Base-by-base conservation (phyloP, 2,888 invertebrate genomes). In the Linhomoeus sp. region DNA sequence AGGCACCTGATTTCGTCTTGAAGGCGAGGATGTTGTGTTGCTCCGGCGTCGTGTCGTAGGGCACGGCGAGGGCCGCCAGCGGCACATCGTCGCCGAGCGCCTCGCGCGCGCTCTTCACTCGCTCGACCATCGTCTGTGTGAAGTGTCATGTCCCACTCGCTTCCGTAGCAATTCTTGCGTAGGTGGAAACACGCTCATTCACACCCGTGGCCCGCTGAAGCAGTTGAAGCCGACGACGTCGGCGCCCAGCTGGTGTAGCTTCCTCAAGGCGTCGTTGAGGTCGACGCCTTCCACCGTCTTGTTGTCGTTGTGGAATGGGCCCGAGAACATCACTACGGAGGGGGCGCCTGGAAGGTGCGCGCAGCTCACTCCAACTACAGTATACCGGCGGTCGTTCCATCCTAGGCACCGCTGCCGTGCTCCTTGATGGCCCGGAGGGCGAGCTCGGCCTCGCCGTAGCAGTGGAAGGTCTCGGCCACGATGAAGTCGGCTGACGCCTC, bases 191-290 rank as follows among this genome's bases (percentile, higher is more conserved):
- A 33, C 33, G 9, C 33, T 14, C 33, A 14, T 15, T 14, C 33
- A 14, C 19, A 40, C 40, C 40, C 23, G 20, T 19, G 63, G 64
- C 19, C 64, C 64, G 29, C 58, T 41, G 24, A 52, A 54, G 54
- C 62, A 64, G 49, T 64, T 64, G 2, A 64, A 45, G 0, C 63
- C 63, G 1, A 63, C 62, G 14, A 63, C 64, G 29, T 54, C 60
- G 2, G 63, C 63, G 1, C 63, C 64, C 22, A 53, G 55, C 19
- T 60, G 56, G 49, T 63, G 57, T 39, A 64, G 51, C 23, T 25
- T 20, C 23, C 36, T 20, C 35, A 25, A 46, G n/a, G 46, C 46
- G 3, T 19, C 23, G 12, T 22, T 40, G 40, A 40, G 23, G 23
- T 9, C 3, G 23, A 40, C 40, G 40, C 23, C 23, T 14, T 40